Evolutionary conservation across 1,140 invertebrate genomes (phyloP).

Genomic region (Heliconius himera): DNA sequence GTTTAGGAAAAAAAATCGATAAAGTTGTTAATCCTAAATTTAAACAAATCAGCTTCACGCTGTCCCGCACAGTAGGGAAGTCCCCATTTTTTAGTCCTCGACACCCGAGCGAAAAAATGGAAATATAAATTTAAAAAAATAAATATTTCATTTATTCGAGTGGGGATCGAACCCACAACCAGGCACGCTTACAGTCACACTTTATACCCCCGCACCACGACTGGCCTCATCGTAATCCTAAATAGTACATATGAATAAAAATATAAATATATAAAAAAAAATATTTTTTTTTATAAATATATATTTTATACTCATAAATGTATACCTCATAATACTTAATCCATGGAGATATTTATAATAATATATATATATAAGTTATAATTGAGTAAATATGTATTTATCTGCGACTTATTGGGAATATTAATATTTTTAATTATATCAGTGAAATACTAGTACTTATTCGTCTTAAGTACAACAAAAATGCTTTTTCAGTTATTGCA

Average conservation of each 20-base stretch:
- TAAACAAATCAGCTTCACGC: too few relatives aligned
- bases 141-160: too few relatives aligned
- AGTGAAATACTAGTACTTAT: neutral
- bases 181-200: too few relatives aligned
- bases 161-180: too few relatives aligned
- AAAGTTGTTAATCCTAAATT: neutral
- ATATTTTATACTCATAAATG: too few relatives aligned
- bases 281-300: too few relatives aligned
- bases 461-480: neutral
- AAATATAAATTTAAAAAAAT: too few relatives aligned
- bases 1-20: neutral
- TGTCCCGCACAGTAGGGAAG: too few relatives aligned
- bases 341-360: neutral
- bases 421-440: neutral
- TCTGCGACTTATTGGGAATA: neutral
- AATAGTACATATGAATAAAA: neutral
- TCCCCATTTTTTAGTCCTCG: too few relatives aligned
- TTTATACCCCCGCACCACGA: too few relatives aligned
- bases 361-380: slow-evolving; percentile 10
- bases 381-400: neutral
- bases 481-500: neutral
- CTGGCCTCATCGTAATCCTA: neutral
- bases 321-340: neutral
- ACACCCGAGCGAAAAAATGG: too few relatives aligned
- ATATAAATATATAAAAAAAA: too few relatives aligned